Base-by-base conservation (phyloP, 2,113 vertebrate genomes). In the Paralichthys olivaceus region DNA sequence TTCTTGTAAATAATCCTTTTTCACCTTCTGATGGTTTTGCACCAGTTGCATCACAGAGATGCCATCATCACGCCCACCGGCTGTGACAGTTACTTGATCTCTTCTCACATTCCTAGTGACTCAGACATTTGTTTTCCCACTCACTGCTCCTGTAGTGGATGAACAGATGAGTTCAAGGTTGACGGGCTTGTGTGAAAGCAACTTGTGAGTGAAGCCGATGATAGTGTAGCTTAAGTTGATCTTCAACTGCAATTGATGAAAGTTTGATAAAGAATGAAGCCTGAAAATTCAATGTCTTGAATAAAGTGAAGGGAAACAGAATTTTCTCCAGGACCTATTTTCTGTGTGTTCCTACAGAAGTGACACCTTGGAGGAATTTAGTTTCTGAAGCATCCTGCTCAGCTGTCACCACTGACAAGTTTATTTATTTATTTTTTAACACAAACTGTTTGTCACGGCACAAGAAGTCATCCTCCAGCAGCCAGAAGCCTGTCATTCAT, bases 341-440 rank as follows among this genome's bases (percentile, higher is more conserved):
- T 49, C 34, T 69, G 47, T 67, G n/a, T 75, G 66, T 60, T 63
- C 12, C 65, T 78, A 34, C 68, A 83, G 66, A 81, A 69, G 51
- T 84, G 26, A 72, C 69, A 84, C 65, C 70, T 65, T 65, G n/a
- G 63, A 74, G 43, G 34, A 75, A 58, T 63, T 59, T 51, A 64
- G 2, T 59, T 58, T 84, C 73, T 77, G 2, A 55, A 23, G 43
- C 70, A 37, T 65, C 75, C 26, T 1, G 20, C 75, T 78, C 77
- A 76, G 58, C 54, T 82, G 77, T 75, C 49, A 58, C 64, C 63
- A 47, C 68, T 79, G 28, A 71, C 67, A 73, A 34, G 20, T 81
- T n/a, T n/a, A n/a, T n/a, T n/a, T 90, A 49, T 34, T 84, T n/a
- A n/a, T 91, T 77, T 84, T 86, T 85, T 86, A 81, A 84, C 72